Evolutionary conservation across 1,140 invertebrate genomes (phyloP).

Genomic region (Lysiphlebus fabarum): DNA sequence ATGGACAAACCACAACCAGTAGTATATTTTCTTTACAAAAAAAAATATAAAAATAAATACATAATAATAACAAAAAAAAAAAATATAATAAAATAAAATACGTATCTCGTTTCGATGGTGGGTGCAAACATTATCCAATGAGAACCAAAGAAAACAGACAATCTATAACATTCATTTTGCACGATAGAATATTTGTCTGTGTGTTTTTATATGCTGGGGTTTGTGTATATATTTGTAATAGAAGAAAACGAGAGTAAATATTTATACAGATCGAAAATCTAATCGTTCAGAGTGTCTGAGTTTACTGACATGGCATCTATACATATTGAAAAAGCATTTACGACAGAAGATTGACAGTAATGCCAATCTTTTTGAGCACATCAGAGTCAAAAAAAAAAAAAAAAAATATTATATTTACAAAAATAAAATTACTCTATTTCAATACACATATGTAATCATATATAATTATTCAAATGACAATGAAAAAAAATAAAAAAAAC

Average conservation of each 20-base stretch:
- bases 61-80: too few relatives aligned
- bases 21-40: too few relatives aligned
- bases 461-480: too few relatives aligned
- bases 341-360: constrained; percentile 18
- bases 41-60: too few relatives aligned
- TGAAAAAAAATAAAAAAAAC: too few relatives aligned
- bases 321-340: constrained; percentile 27
- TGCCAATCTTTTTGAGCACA: background rate
- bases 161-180: constrained; percentile 37
- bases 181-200: constrained; percentile 21
- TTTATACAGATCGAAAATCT: constrained; percentile 47
- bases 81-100: too few relatives aligned
- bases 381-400: too few relatives aligned
- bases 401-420: too few relatives aligned
- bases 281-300: constrained; percentile 38
- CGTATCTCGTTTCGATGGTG: background rate
- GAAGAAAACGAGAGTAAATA: constrained; percentile 34
- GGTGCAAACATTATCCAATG: background rate
- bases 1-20: too few relatives aligned
- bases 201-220: background rate
- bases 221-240: background rate
- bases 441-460: too few relatives aligned
- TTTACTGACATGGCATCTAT: constrained; percentile 39
- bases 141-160: too few relatives aligned
- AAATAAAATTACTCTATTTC: too few relatives aligned